Conservation (phyloP, 1,140 invertebrate genomes). For the Apis cerana region DNA sequence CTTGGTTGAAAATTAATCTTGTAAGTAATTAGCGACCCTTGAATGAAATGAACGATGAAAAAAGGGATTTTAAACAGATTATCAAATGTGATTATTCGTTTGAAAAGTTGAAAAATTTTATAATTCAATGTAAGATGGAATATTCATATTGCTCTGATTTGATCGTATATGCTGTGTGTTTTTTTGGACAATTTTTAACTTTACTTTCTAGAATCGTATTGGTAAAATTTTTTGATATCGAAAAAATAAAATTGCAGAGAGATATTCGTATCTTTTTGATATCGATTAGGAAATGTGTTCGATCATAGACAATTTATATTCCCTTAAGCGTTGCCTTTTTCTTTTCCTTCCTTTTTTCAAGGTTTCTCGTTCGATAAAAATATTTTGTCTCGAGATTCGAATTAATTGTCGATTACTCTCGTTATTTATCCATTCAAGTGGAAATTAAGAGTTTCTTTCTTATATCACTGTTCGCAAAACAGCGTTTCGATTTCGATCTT, state of each 20-base stretch:
- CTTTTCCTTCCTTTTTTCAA: neutral
- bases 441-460: neutral
- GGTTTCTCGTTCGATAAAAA: neutral
- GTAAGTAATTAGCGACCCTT: constrained; percentile 31
- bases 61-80: constrained; percentile 13
- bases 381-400: neutral
- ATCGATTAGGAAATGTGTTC: no score
- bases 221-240: no score
- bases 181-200: neutral
- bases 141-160: neutral
- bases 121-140: neutral
- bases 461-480: neutral
- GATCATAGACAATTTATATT: neutral
- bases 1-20: constrained; percentile 37
- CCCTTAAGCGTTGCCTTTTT: neutral
- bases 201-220: neutral
- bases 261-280: no score
- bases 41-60: constrained; percentile 10
- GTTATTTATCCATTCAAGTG: neutral
- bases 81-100: constrained; percentile 30
- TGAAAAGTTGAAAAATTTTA: constrained; percentile 3
- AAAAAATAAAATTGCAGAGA: neutral
- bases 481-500: neutral
- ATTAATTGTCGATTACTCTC: no score
- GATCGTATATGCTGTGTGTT: neutral